Conservation (phyloP, 1,140 invertebrate genomes). For the Paraescarpia echinospica region DNA sequence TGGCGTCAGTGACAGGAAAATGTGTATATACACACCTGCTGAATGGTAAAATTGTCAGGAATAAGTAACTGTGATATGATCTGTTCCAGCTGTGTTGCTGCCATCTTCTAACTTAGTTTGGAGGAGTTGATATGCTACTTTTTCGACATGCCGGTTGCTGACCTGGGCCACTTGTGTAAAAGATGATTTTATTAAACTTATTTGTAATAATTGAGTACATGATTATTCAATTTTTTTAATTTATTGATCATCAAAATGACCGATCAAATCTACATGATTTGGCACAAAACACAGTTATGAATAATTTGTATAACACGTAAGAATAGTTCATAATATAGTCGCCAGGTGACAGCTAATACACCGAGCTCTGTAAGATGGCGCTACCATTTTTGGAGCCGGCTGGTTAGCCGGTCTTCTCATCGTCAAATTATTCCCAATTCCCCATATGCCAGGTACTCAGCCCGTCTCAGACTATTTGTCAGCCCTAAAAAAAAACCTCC, state of each 20-base stretch:
- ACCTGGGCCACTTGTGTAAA: background rate
- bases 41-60: background rate
- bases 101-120: slow-evolving; percentile 1
- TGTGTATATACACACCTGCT: background rate
- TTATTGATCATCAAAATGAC: background rate
- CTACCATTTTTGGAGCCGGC: no score
- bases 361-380: no score
- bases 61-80: background rate
- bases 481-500: no score
- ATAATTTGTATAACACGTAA: background rate
- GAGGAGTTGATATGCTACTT: background rate
- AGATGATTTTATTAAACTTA: background rate
- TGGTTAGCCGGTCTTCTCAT: no score
- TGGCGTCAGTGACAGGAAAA: background rate
- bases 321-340: background rate
- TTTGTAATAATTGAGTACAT: background rate
- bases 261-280: background rate
- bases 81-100: background rate
- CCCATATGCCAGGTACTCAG: no score
- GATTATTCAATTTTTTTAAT: background rate
- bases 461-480: no score
- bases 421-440: no score
- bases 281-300: background rate
- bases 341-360: background rate
- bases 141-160: background rate